Base-by-base conservation (phyloP, 2,888 invertebrate genomes). In the Cantharis rufa region DNA sequence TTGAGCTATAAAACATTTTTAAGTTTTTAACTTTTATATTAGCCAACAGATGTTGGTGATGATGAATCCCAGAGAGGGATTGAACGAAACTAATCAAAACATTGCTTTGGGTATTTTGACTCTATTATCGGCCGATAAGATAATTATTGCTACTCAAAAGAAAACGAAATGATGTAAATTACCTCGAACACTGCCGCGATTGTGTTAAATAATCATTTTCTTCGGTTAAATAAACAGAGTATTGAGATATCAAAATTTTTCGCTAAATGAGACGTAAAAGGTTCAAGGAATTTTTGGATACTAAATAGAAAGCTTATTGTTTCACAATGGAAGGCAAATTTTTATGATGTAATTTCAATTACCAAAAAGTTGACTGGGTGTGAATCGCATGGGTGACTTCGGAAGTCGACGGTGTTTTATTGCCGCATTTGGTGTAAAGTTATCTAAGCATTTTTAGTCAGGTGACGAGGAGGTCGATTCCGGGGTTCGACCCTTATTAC, bases 361-460 rank as follows among this genome's bases (percentile, higher is more conserved):
- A 71, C 48, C 71, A 74, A 16, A 76, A 73, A 77, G 69, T 16
- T 71, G 77, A 75, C 69, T 75, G 21, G 15, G 18, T 21, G 48
- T 21, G 75, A n/a, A n/a, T 28, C 75, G 74, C 32, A 28, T 74
- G 75, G 75, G 73, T 75, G 72, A 72, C 66, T 73, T 72, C 78
- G 80, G 82, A 82, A 82, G 79, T 79, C 72, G 78, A 77, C 75
- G 72, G 82, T 82, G 82, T 82, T 82, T 82, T 82, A 81, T 82
- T 81, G 82, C 79, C 82, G 81, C 82, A 80, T 82, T 82, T 80
- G 81, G 82, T 80, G 81, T 80, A 81, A 81, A 80, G 80, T 80
- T 78, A 80, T 80, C 79, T 80, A 80, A 76, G 78, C 77, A 74
- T 80, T 77, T 77, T 76, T 71, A 75, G 77, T 77, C 81, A 82